phyloP scores from a whole-genome alignment of 2,888 invertebrate species.

The Amiota communis region DNA sequence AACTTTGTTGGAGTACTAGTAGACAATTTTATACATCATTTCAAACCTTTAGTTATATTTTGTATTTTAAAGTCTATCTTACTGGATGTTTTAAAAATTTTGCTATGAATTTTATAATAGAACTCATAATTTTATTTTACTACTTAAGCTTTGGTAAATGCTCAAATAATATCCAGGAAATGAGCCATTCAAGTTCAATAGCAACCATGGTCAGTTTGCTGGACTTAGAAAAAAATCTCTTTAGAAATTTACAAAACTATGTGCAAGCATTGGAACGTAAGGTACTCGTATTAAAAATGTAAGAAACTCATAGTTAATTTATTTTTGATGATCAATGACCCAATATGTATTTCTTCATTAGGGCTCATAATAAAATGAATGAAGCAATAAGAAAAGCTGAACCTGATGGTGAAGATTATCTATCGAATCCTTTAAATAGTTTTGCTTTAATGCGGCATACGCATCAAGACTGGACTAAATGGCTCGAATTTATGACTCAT shows the following conservation, averaged over 20 bases:
- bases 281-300: not conserved
- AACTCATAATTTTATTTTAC: not conserved
- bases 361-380: not conserved
- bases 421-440: not conserved
- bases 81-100: not conserved
- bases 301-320: not conserved
- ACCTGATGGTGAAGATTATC: not conserved
- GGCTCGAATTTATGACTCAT: no score
- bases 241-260: not conserved
- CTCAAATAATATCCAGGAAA: not conserved
- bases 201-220: not conserved
- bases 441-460: not conserved
- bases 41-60: constrained; percentile 10
- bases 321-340: not conserved
- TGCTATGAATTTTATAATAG: not conserved
- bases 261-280: not conserved
- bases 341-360: not conserved
- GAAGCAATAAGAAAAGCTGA: not conserved
- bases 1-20: no score
- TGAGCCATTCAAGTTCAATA: not conserved
- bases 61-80: not conserved
- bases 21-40: no score
- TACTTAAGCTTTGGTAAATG: not conserved
- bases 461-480: not conserved
- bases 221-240: not conserved